Base-by-base conservation (phyloP, 2,113 vertebrate genomes). In the Scytalopus superciliaris region DNA sequence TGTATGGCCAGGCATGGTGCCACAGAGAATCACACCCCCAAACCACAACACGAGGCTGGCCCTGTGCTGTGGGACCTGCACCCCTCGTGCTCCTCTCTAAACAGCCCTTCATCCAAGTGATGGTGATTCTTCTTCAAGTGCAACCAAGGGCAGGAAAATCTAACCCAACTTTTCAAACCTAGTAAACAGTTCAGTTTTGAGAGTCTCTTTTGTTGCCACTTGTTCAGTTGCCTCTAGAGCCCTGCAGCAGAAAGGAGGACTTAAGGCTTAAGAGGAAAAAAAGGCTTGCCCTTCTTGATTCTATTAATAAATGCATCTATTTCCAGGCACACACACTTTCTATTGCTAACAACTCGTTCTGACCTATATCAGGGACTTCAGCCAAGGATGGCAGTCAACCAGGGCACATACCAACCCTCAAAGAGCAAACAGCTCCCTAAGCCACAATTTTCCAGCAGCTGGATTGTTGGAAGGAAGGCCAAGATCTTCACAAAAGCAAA, bases 401-500 rank as follows among this genome's bases (percentile, higher is more conserved):
- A 80, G 82, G 75, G 55, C 66, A 63, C 72, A 47, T 7, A 75
- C 75, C 67, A 89, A 3, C 42, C 67, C 85, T 70, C 75, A 8
- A 28, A 55, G 72, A 56, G 42, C 39, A 5, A 83, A 44, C 50
- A 33, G 47, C 67, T 88, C 87, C 79, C 84, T 60, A 47, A 96
- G 52, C 59, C 79, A 67, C 75, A 49, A 39, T 86, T 84, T 93
- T 49, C 39, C 76, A 84, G 82, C 78, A 83, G 86, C 69, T 92
- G 88, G 91, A 67, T 67, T 56, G 47, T 28, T 93, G 82, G 72
- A 94, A 74, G 90, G 59, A 92, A 83, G 76, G 56, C 87, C 79
- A 89, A 78, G 33, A 64, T 60, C 83, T 81, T 60, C 85, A 56
- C 56, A 74, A 84, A 93, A 77, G 56, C 76, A 89, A 96, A 93